Percentiles rank a stretch among this genome's conserved stretches.
These are phyloP conservation scores for Lepeophtheirus nordmannii DNA, from an alignment of 2,888 invertebrate genomes.

Conservation along the genomic window DNA sequence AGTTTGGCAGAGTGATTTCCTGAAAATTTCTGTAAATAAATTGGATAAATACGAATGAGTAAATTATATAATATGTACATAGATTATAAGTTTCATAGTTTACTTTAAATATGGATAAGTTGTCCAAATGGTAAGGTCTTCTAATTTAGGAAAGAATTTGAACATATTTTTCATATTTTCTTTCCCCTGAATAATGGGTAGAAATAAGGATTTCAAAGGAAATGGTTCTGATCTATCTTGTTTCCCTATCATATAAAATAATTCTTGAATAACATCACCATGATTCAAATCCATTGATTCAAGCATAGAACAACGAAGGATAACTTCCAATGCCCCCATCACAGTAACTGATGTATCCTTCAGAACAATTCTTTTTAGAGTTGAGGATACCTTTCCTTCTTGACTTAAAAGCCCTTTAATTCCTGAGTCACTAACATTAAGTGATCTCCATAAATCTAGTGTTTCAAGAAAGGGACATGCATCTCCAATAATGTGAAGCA, in stretches of 20 bases:
- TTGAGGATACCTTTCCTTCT: not conserved
- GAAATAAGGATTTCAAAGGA: not conserved
- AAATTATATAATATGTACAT: not conserved
- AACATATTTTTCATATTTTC: not conserved
- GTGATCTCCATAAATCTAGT: not conserved
- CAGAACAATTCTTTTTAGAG: not conserved
- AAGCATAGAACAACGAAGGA: not conserved
- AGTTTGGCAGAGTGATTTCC: not conserved
- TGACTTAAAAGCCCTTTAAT: not conserved
- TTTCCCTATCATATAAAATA: not conserved
- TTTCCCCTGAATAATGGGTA: not conserved
- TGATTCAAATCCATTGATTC: slow-evolving; percentile 1
- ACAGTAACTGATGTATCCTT: not conserved
- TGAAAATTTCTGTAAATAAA: not conserved
- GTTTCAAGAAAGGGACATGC: not conserved
- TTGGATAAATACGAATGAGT: not conserved
- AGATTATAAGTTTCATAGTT: not conserved
- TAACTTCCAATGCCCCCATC: not conserved
- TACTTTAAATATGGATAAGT: not conserved
- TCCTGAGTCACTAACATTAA: not conserved
- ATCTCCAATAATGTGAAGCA: slow-evolving; percentile 1
- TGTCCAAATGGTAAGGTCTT: not conserved
- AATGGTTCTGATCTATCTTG: not conserved
- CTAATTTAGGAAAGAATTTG: not conserved
- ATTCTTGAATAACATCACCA: not conserved